A percentile compares a stretch with the other conserved stretches of the same genome.
These are phyloP conservation scores for Chrysoperla carnea DNA, from an alignment of 1,140 invertebrate genomes.

Conservation along the genomic window DNA sequence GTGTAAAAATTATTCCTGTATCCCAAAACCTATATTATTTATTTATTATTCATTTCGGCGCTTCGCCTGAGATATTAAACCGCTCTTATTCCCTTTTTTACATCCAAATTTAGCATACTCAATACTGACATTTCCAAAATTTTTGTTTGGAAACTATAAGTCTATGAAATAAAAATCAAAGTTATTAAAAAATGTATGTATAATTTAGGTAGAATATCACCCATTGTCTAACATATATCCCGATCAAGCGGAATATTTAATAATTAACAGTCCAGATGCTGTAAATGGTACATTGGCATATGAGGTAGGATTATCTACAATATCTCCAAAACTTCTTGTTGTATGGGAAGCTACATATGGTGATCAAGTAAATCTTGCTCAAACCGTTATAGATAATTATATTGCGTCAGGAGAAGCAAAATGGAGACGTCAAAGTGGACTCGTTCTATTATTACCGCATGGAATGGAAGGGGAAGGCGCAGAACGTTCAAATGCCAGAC, in stretches of 20 bases:
- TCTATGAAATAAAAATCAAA: too few species aligned
- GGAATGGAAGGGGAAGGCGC: constrained; percentile 85
- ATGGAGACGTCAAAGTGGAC: constrained; percentile 66
- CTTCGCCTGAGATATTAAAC: too few species aligned
- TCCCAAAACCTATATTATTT: too few species aligned
- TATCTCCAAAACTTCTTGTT: constrained; percentile 61
- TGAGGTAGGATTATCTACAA: constrained; percentile 67
- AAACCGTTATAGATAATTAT: constrained; percentile 76
- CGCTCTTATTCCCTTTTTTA: too few species aligned
- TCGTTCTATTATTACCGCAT: constrained; percentile 71
- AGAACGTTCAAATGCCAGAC: constrained; percentile 65
- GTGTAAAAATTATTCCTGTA: too few species aligned
- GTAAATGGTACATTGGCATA: constrained; percentile 64
- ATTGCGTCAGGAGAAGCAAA: constrained; percentile 62
- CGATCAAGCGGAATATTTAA: constrained; percentile 54
- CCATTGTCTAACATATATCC: constrained; percentile 50
- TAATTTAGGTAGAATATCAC: too few species aligned
- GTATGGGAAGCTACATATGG: constrained; percentile 89
- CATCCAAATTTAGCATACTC: too few species aligned
- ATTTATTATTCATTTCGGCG: too few species aligned
- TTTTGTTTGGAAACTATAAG: too few species aligned
- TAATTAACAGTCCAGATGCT: constrained; percentile 66
- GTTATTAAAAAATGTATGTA: too few species aligned
- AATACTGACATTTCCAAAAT: too few species aligned
- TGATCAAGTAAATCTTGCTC: constrained; percentile 72